Evolutionary conservation across 2,888 invertebrate genomes (phyloP), one percentile per base, ranked within the genome.

Genomic region (Phalera bucephala): DNA sequence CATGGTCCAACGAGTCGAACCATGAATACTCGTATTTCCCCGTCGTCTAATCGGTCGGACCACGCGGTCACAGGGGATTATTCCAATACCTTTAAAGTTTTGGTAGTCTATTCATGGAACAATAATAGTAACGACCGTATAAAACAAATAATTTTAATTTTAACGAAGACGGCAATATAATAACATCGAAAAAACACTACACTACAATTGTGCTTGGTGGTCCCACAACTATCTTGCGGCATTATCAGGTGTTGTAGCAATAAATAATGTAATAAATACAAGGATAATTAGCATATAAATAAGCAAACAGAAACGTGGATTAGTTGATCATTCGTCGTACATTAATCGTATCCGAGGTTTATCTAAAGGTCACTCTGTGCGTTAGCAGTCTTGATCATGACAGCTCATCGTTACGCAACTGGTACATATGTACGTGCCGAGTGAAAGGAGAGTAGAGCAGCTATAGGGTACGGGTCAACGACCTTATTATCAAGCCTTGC

Each of bases 401-500:
- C 59, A 47, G 54, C 56, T 57, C 52, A 61, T 49, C 46, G 50
- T 79, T 79, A 64, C 75, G 52, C 74, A 82, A 81, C 54, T 45
- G 34, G 52, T 50, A 55, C 50, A 66, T 60, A 62, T 62, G 49
- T 59, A n/a, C n/a, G 51, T 52, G 58, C 61, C 56, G 51, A 76
- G 80, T 80, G 84, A 83, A 76, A 77, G 76, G 75, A 72, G 20
- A 19, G 34, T 29, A 32, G 52, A 40, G 51, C 31, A 40, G 51
- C 31, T 52, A 52, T 53, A 63, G 61, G 56, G 58, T 54, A 62
- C 35, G 54, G 74, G 70, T 69, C 65, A 61, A 68, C 52, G 61
- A 68, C 72, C 76, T 67, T 52, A 61, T 68, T 64, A 66, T 62
- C 55, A 61, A 51, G 52, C 41, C 44, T 47, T 58, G 55, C 41